A percentile compares a stretch with the other conserved stretches of the same genome.
Conservation (phyloP, 2,888 invertebrate genomes). For the Dasypogon diadema region DNA sequence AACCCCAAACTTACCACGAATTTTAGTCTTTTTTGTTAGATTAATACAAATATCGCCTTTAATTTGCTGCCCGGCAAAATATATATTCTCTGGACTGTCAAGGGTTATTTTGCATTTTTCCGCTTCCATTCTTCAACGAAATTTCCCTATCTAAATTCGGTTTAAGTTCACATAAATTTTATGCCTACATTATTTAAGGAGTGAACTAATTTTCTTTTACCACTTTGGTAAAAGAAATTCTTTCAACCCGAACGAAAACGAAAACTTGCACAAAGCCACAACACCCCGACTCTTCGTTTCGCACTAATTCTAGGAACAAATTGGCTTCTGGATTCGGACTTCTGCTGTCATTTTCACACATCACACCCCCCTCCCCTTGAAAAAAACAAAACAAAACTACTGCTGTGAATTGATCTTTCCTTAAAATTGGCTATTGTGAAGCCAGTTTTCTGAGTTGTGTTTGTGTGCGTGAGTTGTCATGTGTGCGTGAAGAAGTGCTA, state of each 20-base stretch:
- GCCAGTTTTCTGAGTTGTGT: too few species aligned
- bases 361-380: too few species aligned
- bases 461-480: too few species aligned
- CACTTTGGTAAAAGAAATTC: constrained; percentile 9
- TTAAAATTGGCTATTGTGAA: too few species aligned
- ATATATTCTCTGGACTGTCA: constrained; percentile 65
- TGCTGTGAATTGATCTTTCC: too few species aligned
- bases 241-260: neutral
- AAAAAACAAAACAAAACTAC: too few species aligned
- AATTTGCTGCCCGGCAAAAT: constrained; percentile 65
- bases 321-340: too few species aligned
- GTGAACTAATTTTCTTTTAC: constrained; percentile 6
- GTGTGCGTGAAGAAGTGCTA: too few species aligned
- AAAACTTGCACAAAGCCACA: too few species aligned
- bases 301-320: too few species aligned
- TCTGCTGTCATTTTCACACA: too few species aligned
- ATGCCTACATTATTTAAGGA: neutral
- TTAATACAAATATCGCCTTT: constrained; percentile 66
- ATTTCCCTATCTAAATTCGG: neutral
- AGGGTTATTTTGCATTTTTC: constrained; percentile 66
- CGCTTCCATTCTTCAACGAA: constrained; percentile 61
- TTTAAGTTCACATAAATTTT: neutral
- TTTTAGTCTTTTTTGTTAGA: constrained; percentile 66
- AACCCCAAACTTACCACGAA: constrained; percentile 63
- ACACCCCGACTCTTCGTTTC: too few species aligned